phyloP scores from a whole-genome alignment of 2,113 vertebrate genomes.

The Setophaga kirtlandii region DNA sequence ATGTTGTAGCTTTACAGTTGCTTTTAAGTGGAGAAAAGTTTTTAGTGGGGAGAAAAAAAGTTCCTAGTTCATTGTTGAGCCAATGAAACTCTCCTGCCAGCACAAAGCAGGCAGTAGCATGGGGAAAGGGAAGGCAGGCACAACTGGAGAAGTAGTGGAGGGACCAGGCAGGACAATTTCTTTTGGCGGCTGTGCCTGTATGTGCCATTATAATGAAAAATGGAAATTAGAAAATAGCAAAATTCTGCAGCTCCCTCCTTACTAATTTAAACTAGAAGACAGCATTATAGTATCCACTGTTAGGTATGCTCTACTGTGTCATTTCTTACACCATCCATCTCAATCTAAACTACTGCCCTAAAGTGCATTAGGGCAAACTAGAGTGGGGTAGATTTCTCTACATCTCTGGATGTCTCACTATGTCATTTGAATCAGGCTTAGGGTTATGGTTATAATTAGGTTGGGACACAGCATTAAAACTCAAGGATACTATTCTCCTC shows the following conservation, averaged over 20 bases:
- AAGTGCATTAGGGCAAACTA: background rate
- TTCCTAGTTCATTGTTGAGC: background rate
- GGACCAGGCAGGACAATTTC: background rate
- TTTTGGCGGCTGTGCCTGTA: background rate
- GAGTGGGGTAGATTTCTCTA: background rate
- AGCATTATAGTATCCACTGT: background rate
- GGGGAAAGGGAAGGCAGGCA: background rate
- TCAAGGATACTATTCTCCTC: background rate
- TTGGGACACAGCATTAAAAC: background rate
- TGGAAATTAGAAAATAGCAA: background rate
- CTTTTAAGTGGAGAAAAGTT: background rate
- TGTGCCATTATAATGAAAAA: background rate
- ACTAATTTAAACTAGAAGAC: background rate
- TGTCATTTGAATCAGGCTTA: background rate
- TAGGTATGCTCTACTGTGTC: background rate
- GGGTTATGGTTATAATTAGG: background rate
- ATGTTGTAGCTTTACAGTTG: background rate
- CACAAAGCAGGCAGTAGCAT: background rate
- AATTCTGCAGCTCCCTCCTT: background rate
- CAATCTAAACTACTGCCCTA: background rate
- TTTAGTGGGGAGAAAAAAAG: background rate
- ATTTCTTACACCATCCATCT: background rate
- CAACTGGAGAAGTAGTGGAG: background rate
- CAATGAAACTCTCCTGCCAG: background rate
- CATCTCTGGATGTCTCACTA: background rate